Evolutionary conservation across 2,113 vertebrate genomes (phyloP), one percentile per base, ranked within the genome.

Genomic region (Quiscalus mexicanus): DNA sequence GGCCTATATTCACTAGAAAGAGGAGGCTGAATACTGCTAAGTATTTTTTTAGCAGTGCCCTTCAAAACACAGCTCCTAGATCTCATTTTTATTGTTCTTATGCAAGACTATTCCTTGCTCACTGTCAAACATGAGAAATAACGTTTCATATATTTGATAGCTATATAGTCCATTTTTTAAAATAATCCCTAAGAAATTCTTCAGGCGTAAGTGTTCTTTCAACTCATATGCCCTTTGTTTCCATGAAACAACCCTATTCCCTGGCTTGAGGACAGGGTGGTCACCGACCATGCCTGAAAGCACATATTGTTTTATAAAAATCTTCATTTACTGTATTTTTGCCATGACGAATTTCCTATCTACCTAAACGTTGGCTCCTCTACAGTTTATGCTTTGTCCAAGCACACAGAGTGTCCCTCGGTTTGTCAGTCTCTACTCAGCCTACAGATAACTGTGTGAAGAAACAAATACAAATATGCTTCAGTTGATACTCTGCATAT

Each of bases 1-100:
- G 49, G 74, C 47, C 68, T 82, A 50, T 13, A 87, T 62, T 79
- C 35, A 95, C 67, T 74, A 90, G 69, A 95, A 92, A 94, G 30
- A 42, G 28, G 56, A 90, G 20, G 28, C 70, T 87, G 76, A 64
- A 58, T 62, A 95, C 12, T 71, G 53, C n/a, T 31, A 15, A 60
- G 39, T 49, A 45, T 84, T 93, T 96, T 65, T 84, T 63, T 31
- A 92, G 79, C 25, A 82, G n/a, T 53, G n/a, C 15, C 53, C 69
- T 87, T 93, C 65, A 90, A 89, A 92, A 75, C 23, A 78, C 5
- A 80, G 25, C 33, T 94, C 45, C 64, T n/a, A 87, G 50, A 76
- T 92, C 52, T 84, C 21, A 31, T 85, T 93, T 86, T 86, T 55
- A 30, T 45, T 86, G 37, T 62, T 63, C 28, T 75, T 30, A 68